A percentile compares a stretch with the other conserved stretches of the same genome.
These are phyloP conservation scores for Leucoraja erinaceus DNA, from an alignment of 2,113 vertebrate species.

Conservation along the genomic window DNA sequence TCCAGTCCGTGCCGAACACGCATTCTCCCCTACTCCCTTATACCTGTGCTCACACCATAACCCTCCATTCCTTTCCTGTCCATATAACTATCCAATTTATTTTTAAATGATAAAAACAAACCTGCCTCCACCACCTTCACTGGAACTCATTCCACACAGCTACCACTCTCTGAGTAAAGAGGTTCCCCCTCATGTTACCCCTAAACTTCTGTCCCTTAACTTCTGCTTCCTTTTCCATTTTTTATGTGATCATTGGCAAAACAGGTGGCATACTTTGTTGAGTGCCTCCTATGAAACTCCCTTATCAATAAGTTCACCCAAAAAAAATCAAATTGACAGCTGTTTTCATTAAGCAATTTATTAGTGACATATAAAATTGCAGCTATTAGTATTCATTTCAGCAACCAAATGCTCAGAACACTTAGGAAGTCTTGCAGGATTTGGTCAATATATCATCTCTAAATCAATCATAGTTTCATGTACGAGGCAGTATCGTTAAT, in stretches of 20 bases:
- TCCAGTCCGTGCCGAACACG: no score
- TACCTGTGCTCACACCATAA: no score
- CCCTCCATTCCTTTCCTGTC: no score
- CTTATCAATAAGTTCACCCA: constrained; percentile 37
- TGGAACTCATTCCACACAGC: no score
- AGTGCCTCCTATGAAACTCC: constrained; percentile 28
- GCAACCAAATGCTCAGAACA: constrained; percentile 24
- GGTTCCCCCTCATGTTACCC: no score
- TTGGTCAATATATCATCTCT: constrained; percentile 23
- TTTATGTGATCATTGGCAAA: background rate
- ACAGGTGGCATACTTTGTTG: background rate
- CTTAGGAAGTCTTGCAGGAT: constrained; percentile 32
- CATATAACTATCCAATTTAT: no score
- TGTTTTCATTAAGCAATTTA: constrained; percentile 38
- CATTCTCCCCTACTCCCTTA: no score
- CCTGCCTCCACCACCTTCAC: no score
- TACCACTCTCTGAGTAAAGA: no score
- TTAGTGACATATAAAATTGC: constrained; percentile 38
- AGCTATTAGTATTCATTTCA: constrained; percentile 20
- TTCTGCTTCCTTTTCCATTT: background rate
- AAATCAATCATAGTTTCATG: constrained; percentile 31
- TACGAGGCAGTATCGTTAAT: constrained; percentile 14
- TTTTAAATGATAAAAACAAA: no score
- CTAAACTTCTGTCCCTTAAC: no score
- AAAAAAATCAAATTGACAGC: constrained; percentile 36